These are phyloP conservation scores for Notiomystis cincta DNA, from an alignment of 2,113 vertebrate genomes.

Conservation along the genomic window DNA sequence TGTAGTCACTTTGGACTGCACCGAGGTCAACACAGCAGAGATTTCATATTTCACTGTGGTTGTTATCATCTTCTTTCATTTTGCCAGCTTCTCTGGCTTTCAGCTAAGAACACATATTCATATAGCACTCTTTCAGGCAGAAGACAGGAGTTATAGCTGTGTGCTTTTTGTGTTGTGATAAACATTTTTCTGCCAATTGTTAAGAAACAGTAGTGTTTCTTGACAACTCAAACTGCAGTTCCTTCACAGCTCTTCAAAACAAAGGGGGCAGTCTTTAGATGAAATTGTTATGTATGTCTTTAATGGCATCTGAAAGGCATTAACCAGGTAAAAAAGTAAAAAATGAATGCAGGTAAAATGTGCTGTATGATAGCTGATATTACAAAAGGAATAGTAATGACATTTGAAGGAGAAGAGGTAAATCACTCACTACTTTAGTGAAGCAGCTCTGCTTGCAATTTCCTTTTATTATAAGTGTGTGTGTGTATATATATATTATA, in stretches of 20 bases:
- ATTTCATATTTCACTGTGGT: not conserved
- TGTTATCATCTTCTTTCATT: not conserved
- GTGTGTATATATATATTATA: not conserved
- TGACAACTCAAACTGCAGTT: not conserved
- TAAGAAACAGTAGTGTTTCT: not conserved
- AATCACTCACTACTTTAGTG: not conserved
- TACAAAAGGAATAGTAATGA: not conserved
- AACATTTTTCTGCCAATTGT: not conserved
- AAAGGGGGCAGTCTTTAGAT: not conserved
- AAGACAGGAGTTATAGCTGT: not conserved
- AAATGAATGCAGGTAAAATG: not conserved
- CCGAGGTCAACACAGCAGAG: not conserved
- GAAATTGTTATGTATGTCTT: not conserved
- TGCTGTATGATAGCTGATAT: not conserved
- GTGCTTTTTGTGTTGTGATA: not conserved
- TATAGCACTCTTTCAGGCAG: not conserved
- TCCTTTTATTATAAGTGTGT: not conserved
- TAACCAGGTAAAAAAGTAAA: not conserved
- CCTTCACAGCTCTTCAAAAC: not conserved
- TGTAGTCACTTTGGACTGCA: not conserved
- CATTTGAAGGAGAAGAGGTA: not conserved
- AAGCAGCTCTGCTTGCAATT: not conserved
- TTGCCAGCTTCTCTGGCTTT: not conserved
- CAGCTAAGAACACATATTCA: accelerated
- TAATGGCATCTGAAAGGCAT: not conserved